Conservation (phyloP, 1,140 invertebrate genomes). For the Aplysia californica region DNA sequence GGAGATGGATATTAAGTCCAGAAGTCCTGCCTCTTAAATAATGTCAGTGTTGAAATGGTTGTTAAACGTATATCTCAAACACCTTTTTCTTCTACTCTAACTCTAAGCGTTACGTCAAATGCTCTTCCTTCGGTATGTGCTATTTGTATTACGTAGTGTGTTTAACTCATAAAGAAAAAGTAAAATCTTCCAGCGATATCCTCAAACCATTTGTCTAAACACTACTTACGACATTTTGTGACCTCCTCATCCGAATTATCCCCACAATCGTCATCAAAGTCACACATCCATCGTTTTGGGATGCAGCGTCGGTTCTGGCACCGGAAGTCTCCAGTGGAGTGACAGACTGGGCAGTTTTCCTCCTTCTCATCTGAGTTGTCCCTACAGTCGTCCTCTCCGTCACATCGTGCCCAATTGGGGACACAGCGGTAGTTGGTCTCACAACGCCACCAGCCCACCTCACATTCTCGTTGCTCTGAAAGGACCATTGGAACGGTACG, state of each 20-base stretch:
- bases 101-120: too few species aligned
- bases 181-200: too few species aligned
- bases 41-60: too few species aligned
- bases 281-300: conserved; percentile 91
- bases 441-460: conserved; percentile 60
- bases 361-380: conserved; percentile 95
- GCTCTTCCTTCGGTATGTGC: too few species aligned
- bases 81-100: too few species aligned
- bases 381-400: conserved; percentile 95
- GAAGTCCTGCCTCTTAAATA: too few species aligned
- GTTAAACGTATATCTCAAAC: too few species aligned
- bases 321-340: conserved; percentile 87
- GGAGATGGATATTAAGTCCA: too few species aligned
- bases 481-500: too few species aligned
- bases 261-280: conserved; percentile 96
- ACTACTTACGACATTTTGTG: conserved; percentile 77
- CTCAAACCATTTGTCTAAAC: too few species aligned
- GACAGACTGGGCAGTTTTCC: conserved; percentile 83
- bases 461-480: conserved; percentile 52
- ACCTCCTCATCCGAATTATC: conserved; percentile 91
- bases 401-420: conserved; percentile 93
- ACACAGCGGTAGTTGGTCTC: conserved; percentile 86
- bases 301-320: conserved; percentile 94
- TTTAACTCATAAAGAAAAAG: too few species aligned
- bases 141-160: too few species aligned